These are phyloP conservation scores for Equus przewalskii DNA, from an alignment of 2,113 vertebrate genomes.

Conservation along the genomic window DNA sequence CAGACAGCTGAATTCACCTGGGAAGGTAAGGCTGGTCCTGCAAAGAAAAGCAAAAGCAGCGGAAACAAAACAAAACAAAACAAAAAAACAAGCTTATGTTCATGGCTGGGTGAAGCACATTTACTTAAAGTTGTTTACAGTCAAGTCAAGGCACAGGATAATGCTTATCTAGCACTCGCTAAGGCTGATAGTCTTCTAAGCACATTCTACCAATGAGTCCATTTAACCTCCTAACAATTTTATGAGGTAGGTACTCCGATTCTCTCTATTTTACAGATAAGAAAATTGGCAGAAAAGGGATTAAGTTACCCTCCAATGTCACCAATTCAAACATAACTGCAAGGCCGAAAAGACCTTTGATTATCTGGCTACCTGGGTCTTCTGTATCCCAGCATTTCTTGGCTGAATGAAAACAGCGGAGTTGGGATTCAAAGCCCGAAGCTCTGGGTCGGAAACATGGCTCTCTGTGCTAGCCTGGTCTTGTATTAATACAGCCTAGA, in stretches of 20 bases:
- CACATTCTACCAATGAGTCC: not conserved
- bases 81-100: not conserved
- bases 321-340: not conserved
- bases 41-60: not conserved
- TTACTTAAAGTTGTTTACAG: not conserved
- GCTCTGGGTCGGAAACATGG: not conserved
- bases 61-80: not conserved
- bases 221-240: not conserved
- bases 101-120: not conserved
- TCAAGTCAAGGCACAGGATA: not conserved
- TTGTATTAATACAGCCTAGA: not conserved
- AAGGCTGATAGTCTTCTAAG: not conserved
- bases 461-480: not conserved
- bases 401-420: not conserved
- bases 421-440: not conserved
- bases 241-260: not conserved
- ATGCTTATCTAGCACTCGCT: not conserved
- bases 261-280: not conserved
- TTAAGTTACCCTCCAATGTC: not conserved
- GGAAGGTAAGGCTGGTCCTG: not conserved
- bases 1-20: not conserved
- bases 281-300: not conserved
- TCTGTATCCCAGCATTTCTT: not conserved
- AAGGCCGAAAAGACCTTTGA: not conserved
- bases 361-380: not conserved